Evolutionary conservation across 2,113 vertebrate genomes (phyloP).

Genomic region (Saccopteryx leptura): DNA sequence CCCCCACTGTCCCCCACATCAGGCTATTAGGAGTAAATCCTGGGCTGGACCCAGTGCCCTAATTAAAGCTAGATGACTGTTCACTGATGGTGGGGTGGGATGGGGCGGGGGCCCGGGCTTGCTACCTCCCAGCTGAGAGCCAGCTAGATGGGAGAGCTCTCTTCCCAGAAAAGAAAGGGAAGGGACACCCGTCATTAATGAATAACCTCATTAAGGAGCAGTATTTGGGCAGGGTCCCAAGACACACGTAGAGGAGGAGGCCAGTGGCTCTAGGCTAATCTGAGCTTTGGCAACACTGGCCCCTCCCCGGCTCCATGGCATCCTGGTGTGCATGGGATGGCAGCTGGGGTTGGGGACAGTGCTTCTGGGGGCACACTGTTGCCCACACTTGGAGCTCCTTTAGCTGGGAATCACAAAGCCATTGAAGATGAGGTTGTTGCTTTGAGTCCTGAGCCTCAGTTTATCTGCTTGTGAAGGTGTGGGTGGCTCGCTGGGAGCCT

Average conservation of each 20-base stretch:
- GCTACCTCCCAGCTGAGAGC: constrained; percentile 80
- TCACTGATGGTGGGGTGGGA: background rate
- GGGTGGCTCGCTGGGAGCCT: background rate
- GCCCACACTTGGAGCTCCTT: background rate
- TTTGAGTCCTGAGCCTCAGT: constrained; percentile 15
- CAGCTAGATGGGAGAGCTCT: constrained; percentile 86
- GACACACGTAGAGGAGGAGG: constrained; percentile 78
- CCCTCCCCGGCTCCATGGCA: background rate
- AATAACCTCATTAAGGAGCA: constrained; percentile 89
- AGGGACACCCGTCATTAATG: constrained; percentile 88
- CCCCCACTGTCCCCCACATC: background rate
- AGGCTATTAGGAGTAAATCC: constrained; percentile 63
- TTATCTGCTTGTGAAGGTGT: background rate
- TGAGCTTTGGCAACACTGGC: background rate
- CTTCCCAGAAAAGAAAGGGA: constrained; percentile 83
- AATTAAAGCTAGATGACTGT: constrained; percentile 53
- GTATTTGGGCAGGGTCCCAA: constrained; percentile 89
- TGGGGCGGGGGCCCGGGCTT: constrained; percentile 58
- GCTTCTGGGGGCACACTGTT: background rate
- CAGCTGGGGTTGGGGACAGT: background rate
- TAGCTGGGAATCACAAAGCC: background rate
- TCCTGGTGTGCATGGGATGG: background rate
- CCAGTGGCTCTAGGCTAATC: constrained; percentile 84
- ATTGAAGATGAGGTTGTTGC: background rate
- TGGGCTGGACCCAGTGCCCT: constrained; percentile 62